Base-by-base conservation (phyloP, 2,888 invertebrate species). In the Lasioglossum morio region DNA sequence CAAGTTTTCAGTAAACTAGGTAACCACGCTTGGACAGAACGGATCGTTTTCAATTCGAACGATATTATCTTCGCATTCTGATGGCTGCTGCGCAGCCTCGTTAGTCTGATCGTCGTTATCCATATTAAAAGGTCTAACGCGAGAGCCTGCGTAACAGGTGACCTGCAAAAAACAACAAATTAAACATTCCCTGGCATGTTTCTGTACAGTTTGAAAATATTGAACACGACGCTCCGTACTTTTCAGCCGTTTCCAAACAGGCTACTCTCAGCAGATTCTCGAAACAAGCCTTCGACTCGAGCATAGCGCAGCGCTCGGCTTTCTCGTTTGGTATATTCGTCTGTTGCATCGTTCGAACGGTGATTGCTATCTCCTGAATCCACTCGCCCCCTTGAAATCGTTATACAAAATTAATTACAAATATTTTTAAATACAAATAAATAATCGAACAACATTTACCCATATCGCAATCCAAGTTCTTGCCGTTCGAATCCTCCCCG, bases 341-440 rank as follows among this genome's bases (percentile, higher is more conserved):
- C 84, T 97, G 96, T 90, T 97, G 97, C 73, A 97, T 97, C 79
- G 97, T 97, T 84, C 98, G 97, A 30, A 99, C 97, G 0, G 98
- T 98, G 88, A 99, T 97, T 19, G 98, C 98, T 83, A 99, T 97
- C 95, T 99, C 99, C 93, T 98, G 98, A 86, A 99, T 96, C 97
- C 98, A 98, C 95, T 99, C 99, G 95, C 99, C 99, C 77, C 99
- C 99, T 91, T 94, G 53, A 88, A 86, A 72, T 48, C 70, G 69
- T 46, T 14, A 23, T 30, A 66, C 2, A 40, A 30, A 63, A 12
- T 81, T 0, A 37, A 43, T 46, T n/a, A 30, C 14, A 37, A 14
- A 10, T 34, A 34, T 34, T n/a, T 8, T 14, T 27, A 48, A 10
- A 40, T 4, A 30, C 16, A 76, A 48, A 48, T 48, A 48, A 48